phyloP scores from a whole-genome alignment of 2,888 invertebrate species.

The Phaonia tiefii region DNA sequence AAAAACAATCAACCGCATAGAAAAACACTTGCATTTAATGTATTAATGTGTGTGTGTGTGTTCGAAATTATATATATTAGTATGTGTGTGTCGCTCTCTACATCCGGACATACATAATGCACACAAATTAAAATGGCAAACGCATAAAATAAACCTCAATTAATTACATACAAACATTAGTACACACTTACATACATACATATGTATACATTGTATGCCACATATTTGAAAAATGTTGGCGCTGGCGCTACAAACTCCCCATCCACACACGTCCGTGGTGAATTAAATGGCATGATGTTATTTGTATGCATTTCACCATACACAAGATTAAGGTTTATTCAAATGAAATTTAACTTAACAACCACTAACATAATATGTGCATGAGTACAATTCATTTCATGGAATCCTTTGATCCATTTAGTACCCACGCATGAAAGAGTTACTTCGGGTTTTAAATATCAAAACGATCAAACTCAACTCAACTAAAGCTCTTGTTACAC shows the following conservation, averaged over 20 bases:
- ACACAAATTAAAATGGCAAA: constrained; percentile 43
- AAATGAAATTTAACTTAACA: too few species aligned
- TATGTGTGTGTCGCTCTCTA: too few species aligned
- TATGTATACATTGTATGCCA: constrained; percentile 57
- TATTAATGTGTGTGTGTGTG: constrained; percentile 5
- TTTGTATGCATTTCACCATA: constrained; percentile 2
- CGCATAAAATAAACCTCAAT: constrained; percentile 26
- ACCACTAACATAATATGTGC: background rate
- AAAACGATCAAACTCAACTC: too few species aligned
- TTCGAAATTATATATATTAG: too few species aligned
- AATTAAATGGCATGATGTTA: constrained; percentile 43
- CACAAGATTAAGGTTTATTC: too few species aligned
- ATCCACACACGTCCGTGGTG: constrained; percentile 54
- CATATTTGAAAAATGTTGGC: constrained; percentile 59
- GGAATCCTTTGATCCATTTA: too few species aligned
- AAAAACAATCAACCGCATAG: background rate
- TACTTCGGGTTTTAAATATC: too few species aligned
- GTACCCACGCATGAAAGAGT: too few species aligned
- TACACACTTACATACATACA: constrained; percentile 4
- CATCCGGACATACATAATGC: constrained; percentile 13
- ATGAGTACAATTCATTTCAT: too few species aligned
- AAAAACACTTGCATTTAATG: background rate
- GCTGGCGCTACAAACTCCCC: constrained; percentile 61
- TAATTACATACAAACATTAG: constrained; percentile 8
- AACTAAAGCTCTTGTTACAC: too few species aligned